Evolutionary conservation across 2,113 vertebrate species (phyloP).

Genomic region (Phrynosoma blainvillii): DNA sequence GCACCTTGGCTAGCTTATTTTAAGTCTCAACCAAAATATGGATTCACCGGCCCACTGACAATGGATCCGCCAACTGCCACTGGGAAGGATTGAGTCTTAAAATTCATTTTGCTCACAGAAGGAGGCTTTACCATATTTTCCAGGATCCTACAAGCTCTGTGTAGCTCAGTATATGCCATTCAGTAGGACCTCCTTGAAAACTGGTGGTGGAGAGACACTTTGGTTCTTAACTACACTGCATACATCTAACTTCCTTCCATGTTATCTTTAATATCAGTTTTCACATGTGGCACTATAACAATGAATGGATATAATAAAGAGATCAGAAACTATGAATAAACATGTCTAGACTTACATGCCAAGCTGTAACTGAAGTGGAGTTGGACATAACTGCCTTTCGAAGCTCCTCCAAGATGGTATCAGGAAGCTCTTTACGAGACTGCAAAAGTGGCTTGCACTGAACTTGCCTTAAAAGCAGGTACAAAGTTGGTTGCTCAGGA

Average conservation of each 20-base stretch:
- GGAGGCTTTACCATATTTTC: neutral
- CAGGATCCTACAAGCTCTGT: neutral
- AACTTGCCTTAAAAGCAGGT: slow-evolving; percentile 89
- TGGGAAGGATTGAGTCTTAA: neutral
- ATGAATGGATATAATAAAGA: neutral
- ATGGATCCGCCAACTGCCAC: neutral
- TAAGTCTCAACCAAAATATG: no score
- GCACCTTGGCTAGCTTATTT: no score
- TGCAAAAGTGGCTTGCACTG: slow-evolving; percentile 88
- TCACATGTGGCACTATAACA: neutral
- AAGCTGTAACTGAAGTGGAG: slow-evolving; percentile 85
- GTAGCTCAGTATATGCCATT: neutral
- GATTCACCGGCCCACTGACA: no score
- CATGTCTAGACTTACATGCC: slow-evolving; percentile 84
- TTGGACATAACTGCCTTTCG: slow-evolving; percentile 84
- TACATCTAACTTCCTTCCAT: neutral
- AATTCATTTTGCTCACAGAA: no score
- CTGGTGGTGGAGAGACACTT: no score
- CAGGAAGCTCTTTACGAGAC: slow-evolving; percentile 79
- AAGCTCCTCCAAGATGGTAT: slow-evolving; percentile 85
- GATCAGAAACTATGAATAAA: neutral
- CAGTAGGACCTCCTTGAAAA: neutral
- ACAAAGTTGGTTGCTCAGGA: slow-evolving; percentile 84
- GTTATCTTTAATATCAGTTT: neutral
- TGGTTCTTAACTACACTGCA: no score